Evolutionary conservation across 1,140 invertebrate genomes (phyloP).

Genomic region (Hesperophylax magnus): DNA sequence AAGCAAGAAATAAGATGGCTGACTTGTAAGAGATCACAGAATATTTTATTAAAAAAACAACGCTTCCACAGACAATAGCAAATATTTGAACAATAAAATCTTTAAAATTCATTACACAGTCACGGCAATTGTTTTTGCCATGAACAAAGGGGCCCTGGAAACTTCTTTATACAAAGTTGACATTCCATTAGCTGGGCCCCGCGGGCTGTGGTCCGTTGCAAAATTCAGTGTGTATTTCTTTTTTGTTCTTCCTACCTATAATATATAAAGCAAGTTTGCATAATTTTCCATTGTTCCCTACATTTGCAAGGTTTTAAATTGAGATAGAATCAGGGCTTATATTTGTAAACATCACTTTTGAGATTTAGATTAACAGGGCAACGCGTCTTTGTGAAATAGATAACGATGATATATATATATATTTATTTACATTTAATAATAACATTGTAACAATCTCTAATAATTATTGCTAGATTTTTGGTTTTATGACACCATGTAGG

Average conservation of each 20-base stretch:
- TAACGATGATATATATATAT: too few species aligned
- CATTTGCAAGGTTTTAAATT: background rate
- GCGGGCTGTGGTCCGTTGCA: slow-evolving; percentile 1
- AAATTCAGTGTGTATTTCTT: background rate
- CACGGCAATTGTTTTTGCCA: too few species aligned
- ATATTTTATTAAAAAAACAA: too few species aligned
- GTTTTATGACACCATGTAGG: too few species aligned
- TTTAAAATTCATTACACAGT: too few species aligned
- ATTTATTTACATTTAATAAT: too few species aligned
- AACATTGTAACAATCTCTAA: too few species aligned
- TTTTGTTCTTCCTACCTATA: slow-evolving; percentile 7
- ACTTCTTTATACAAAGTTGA: background rate
- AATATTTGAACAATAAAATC: too few species aligned
- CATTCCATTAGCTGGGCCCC: background rate
- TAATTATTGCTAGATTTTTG: too few species aligned
- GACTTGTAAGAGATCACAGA: too few species aligned
- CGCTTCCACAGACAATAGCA: too few species aligned
- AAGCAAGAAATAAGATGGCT: too few species aligned
- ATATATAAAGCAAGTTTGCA: background rate
- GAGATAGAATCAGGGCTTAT: background rate
- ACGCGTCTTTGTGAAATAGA: background rate
- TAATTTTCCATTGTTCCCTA: background rate
- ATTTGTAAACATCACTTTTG: background rate
- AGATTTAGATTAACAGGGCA: background rate
- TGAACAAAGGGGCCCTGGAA: background rate